Percentiles rank a stretch among this genome's conserved stretches.
Evolutionary conservation across 1,140 invertebrate species (phyloP).

Genomic region (Physella acuta): DNA sequence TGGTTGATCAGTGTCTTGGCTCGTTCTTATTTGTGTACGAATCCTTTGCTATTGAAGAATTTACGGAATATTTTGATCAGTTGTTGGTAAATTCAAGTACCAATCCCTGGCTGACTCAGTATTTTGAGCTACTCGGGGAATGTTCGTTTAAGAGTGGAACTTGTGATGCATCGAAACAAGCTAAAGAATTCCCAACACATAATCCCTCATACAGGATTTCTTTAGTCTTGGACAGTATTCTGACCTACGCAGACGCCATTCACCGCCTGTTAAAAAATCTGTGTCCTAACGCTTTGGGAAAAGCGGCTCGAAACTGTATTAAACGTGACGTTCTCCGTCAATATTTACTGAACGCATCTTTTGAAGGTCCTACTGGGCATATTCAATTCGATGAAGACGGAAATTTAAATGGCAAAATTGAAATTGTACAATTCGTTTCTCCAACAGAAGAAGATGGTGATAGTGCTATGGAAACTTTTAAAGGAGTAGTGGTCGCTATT

Average conservation of each 20-base stretch:
- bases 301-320: background rate
- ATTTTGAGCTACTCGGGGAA: background rate
- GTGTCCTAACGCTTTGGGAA: background rate
- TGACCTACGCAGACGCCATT: background rate
- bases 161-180: background rate
- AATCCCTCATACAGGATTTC: background rate
- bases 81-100: background rate
- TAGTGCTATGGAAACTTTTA: background rate
- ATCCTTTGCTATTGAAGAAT: background rate
- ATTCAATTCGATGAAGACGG: slow-evolving; percentile 1
- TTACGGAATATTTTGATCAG: background rate
- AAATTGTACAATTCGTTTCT: background rate
- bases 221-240: background rate
- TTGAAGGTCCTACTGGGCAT: background rate
- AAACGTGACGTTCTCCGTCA: background rate
- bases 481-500: background rate
- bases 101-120: slow-evolving; percentile 6
- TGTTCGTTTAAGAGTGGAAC: background rate
- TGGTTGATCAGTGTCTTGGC: background rate
- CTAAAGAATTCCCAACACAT: background rate
- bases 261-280: slow-evolving; percentile 1
- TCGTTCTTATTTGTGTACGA: background rate
- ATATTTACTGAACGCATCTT: background rate
- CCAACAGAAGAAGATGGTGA: background rate
- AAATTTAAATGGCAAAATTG: background rate